Evolutionary conservation across 2,888 invertebrate species (phyloP).

Genomic region (Apodemia duryi): DNA sequence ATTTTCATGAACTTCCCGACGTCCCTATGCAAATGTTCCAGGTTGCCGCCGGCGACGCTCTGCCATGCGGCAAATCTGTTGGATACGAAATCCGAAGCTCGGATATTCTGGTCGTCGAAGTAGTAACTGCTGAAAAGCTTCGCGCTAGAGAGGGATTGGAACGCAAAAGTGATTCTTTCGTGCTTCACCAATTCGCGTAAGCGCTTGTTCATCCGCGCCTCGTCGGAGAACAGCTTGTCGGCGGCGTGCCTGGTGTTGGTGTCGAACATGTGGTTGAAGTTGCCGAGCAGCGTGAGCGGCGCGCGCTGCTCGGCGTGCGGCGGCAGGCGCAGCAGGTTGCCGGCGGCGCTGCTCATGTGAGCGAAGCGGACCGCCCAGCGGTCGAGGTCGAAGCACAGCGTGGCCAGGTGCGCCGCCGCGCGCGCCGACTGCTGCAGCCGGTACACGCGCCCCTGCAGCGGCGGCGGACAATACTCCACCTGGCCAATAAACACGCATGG

Average conservation of each 20-base stretch:
- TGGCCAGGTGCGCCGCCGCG: conserved; percentile 50
- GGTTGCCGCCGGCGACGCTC: conserved; percentile 58
- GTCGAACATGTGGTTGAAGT: conserved; percentile 73
- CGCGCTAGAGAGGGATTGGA: conserved; percentile 50
- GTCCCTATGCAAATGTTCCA: conserved; percentile 55
- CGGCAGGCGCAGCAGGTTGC: conserved; percentile 38
- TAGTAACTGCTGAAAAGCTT: conserved; percentile 48
- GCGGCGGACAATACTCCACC: conserved; percentile 54
- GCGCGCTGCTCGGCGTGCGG: conserved; percentile 46
- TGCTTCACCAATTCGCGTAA: conserved; percentile 52
- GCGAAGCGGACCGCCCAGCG: conserved; percentile 43
- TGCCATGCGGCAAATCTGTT: conserved; percentile 58
- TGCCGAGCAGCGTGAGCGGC: conserved; percentile 63
- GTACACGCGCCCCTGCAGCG: conserved; percentile 64
- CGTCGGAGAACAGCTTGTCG: conserved; percentile 59
- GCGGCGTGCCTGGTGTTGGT: conserved; percentile 52
- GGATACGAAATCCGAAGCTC: conserved; percentile 58
- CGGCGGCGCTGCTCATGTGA: conserved; percentile 40
- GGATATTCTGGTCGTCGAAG: conserved; percentile 57
- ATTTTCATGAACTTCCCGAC: conserved; percentile 39
- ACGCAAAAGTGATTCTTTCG: conserved; percentile 51
- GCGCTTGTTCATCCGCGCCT: conserved; percentile 47
- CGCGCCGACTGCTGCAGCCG: conserved; percentile 36
- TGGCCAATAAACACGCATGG: no score
- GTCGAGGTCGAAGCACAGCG: conserved; percentile 62